Evolutionary conservation across 2,113 vertebrate species (phyloP), one percentile per base, ranked within the genome.

Genomic region (Aphelocoma coerulescens): DNA sequence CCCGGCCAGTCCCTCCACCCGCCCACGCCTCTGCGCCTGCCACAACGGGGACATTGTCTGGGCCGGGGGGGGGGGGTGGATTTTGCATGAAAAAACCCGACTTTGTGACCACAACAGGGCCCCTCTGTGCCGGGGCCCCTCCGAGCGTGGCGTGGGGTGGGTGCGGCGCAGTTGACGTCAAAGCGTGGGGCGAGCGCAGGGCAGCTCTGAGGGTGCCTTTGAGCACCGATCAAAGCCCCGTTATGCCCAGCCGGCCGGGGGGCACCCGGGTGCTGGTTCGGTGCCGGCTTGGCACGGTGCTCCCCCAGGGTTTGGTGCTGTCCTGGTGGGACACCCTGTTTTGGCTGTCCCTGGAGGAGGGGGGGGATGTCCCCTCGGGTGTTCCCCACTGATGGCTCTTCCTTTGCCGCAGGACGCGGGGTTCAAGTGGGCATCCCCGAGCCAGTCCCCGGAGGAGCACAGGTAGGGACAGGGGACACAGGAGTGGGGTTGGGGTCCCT

Each of bases 361-460:
- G 5, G 4, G 52, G 66, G 16, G 35, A 55, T 84, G 72, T 84
- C 63, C 63, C 72, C 72, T 27, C 10, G 14, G 4, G 37, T 19
- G 61, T 27, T 24, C 23, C 73, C 67, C 0, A 1, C 58, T 87
- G 33, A 92, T 5, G 18, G n/a, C 51, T 74, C n/a, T 71, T 52
- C 37, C 35, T 89, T 84, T 54, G 89, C 23, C 1, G 0, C 94
- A 99, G 99, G 98, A 98, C 1, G 95, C 97, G 0, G 97, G 98
- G 75, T 98, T 99, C 97, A 98, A 97, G 74, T 99, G 99, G 99
- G 98, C 97, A 54, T 98, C 98, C 52, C 97, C 98, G 1, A 98
- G 97, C 17, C 98, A 98, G 90, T 96, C 98, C 54, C 98, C 98
- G 1, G 99, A 99, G 92, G 99, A 99, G 79, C 98, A 99, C 84